Evolutionary conservation across 2,888 invertebrate genomes (phyloP).

Genomic region (Netelia virgata): DNA sequence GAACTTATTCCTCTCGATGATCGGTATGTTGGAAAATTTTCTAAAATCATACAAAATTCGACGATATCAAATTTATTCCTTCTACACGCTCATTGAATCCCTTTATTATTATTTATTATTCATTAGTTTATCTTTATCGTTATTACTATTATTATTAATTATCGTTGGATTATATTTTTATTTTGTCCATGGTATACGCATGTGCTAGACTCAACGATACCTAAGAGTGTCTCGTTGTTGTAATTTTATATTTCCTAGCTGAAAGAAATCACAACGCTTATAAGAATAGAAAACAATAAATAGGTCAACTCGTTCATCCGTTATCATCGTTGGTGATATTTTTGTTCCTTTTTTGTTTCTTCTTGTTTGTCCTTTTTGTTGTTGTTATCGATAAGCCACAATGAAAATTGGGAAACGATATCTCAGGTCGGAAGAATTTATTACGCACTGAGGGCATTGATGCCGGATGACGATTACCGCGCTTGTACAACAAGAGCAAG

Average conservation of each 20-base stretch:
- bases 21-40: conserved; percentile 82
- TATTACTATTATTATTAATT: not conserved
- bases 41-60: conserved; percentile 84
- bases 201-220: conserved; percentile 4
- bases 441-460: not conserved
- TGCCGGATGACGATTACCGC: conserved; percentile 5
- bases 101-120: not conserved
- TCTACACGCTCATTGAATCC: conserved; percentile 18
- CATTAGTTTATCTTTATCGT: too few relatives aligned
- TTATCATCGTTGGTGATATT: conserved; percentile 11
- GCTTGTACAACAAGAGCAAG: conserved; percentile 1
- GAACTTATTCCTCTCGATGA: conserved; percentile 20
- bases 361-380: conserved; percentile 17
- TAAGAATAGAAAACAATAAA: conserved; percentile 61
- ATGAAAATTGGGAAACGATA: conserved; percentile 4
- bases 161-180: not conserved
- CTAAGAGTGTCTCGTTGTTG: conserved; percentile 9
- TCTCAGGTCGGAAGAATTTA: conserved; percentile 6
- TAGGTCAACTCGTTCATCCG: conserved; percentile 44
- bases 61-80: conserved; percentile 68
- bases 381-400: not conserved
- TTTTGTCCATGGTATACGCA: too few relatives aligned
- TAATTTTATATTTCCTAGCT: conserved; percentile 57
- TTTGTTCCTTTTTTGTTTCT: conserved; percentile 24
- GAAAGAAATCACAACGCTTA: conserved; percentile 56